Percentiles rank a stretch among this genome's conserved stretches.
phyloP scores from a whole-genome alignment of 2,113 vertebrate species.

The Plecotus auritus region DNA sequence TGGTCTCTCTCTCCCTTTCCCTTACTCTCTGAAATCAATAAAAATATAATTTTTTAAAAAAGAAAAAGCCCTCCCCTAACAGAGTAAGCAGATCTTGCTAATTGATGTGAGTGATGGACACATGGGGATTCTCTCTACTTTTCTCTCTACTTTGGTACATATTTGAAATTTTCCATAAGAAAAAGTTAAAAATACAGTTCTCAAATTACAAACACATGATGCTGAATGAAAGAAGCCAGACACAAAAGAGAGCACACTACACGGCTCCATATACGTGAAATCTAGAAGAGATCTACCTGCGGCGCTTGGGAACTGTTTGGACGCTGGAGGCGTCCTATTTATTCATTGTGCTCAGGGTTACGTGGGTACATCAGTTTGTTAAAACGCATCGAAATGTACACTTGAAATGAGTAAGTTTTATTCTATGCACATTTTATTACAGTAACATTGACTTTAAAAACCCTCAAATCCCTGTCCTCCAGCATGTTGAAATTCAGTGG shows the following conservation, averaged over 20 bases:
- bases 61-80: not conserved
- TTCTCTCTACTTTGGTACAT: not conserved
- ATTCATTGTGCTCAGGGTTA: not conserved
- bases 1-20: no score
- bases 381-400: not conserved
- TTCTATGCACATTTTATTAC: not conserved
- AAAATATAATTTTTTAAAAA: no score
- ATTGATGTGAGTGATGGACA: not conserved
- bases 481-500: not conserved
- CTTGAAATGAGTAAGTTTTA: not conserved
- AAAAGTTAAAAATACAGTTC: not conserved
- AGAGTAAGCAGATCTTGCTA: not conserved
- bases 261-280: not conserved
- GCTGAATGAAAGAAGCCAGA: not conserved
- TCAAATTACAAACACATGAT: not conserved
- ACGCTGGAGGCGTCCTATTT: not conserved
- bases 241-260: not conserved
- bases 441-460: not conserved
- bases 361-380: not conserved
- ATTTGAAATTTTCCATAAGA: not conserved
- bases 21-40: no score
- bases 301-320: not conserved
- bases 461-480: not conserved
- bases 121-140: not conserved
- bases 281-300: not conserved